phyloP scores from a whole-genome alignment of 2,797 vertebrate genomes.

The Cygnus olor region DNA sequence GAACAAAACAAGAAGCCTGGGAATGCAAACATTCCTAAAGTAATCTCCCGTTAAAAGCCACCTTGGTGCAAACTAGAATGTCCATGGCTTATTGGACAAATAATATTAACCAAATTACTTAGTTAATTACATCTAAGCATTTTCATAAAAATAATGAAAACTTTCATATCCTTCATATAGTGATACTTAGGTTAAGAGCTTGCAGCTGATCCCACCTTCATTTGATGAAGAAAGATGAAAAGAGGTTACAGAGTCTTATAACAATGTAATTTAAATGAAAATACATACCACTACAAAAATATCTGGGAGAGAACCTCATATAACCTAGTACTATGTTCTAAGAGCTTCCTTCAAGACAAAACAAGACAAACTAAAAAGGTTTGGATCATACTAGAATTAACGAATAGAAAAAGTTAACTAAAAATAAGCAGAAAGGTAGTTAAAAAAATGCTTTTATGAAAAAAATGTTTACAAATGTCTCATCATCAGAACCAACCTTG shows the following conservation, averaged over 20 bases:
- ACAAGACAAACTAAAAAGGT: not conserved
- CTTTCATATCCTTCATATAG: not conserved
- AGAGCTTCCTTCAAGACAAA: not conserved
- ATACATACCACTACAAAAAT: not conserved
- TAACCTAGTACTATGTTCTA: not conserved
- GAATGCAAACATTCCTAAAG: not conserved
- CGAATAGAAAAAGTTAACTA: not conserved
- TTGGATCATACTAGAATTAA: not conserved
- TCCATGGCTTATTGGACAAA: not conserved
- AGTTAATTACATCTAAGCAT: not conserved
- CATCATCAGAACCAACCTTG: slow-evolving; percentile 76
- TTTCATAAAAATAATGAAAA: not conserved
- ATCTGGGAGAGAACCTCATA: not conserved
- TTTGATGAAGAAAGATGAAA: not conserved
- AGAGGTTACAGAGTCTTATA: not conserved
- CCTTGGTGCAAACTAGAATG: not conserved
- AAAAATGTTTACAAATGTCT: not conserved
- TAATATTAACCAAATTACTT: not conserved
- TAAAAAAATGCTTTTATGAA: not conserved
- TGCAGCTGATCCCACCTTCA: not conserved
- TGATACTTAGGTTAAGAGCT: not conserved
- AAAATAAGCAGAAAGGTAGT: not conserved
- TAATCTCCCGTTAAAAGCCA: not conserved
- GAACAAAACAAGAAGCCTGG: not conserved
- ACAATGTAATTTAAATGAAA: not conserved